Conservation (phyloP, 2,888 invertebrate species). For the Neoascia interrupta region DNA sequence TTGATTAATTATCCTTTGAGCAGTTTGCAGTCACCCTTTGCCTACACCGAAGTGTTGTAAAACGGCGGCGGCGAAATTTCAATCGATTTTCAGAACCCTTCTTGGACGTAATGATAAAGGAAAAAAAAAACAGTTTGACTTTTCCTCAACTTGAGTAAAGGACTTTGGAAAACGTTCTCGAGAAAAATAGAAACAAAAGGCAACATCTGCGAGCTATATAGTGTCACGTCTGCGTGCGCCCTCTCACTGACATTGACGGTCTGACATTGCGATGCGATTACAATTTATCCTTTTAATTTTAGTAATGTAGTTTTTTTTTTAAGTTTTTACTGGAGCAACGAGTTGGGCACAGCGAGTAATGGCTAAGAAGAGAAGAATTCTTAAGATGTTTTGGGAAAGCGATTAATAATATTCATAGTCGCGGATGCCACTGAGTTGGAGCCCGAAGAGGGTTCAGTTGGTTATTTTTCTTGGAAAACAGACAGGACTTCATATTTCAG, state of each 20-base stretch:
- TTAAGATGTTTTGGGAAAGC: conserved; percentile 44
- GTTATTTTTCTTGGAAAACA: conserved; percentile 35
- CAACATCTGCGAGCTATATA: conserved; percentile 62
- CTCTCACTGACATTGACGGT: conserved; percentile 60
- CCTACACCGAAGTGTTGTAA: conserved; percentile 6
- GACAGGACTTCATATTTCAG: conserved; percentile 67
- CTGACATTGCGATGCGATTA: conserved; percentile 66
- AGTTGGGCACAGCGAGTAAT: conserved; percentile 24
- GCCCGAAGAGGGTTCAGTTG: conserved; percentile 24
- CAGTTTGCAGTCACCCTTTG: conserved; percentile 51
- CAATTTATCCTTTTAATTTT: conserved; percentile 62
- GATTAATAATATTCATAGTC: conserved; percentile 68
- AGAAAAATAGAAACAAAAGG: too few relatives aligned
- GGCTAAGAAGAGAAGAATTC: conserved; percentile 28
- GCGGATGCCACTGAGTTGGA: conserved; percentile 55
- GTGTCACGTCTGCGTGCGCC: conserved; percentile 36
- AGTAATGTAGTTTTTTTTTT: conserved; percentile 12
- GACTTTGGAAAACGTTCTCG: conserved; percentile 35
- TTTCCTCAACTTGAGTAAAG: conserved; percentile 11
- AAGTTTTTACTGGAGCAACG: conserved; percentile 1
- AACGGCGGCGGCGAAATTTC: conserved; percentile 50
- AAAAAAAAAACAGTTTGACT: conserved; percentile 11
- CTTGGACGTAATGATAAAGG: not conserved
- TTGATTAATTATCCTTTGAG: conserved; percentile 64
- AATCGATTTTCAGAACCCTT: conserved; percentile 65